Evolutionary conservation across 2,113 vertebrate genomes (phyloP).

Genomic region (Ramphastos sulfuratus): DNA sequence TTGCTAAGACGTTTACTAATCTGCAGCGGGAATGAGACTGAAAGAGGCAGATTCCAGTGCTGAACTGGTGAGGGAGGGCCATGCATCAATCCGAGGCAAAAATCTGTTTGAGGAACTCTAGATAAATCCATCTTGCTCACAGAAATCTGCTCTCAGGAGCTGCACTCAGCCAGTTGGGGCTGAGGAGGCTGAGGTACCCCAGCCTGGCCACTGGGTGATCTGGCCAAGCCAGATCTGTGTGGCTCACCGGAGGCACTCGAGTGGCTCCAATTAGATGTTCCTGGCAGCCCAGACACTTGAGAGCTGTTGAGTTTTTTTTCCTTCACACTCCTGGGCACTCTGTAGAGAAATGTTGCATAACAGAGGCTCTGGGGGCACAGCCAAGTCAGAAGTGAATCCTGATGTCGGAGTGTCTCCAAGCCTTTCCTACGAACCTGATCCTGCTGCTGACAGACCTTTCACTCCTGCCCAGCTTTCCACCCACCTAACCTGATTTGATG

Average conservation of each 20-base stretch:
- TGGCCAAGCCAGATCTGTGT: not conserved
- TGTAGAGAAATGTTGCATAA: not conserved
- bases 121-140: not conserved
- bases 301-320: not conserved
- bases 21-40: not conserved
- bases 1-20: not conserved
- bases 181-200: not conserved
- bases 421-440: not conserved
- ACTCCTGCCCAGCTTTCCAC: not conserved
- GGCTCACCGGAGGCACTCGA: not conserved
- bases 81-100: not conserved
- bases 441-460: not conserved
- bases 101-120: not conserved
- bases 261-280: not conserved
- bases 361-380: not conserved
- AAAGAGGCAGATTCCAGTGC: not conserved
- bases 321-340: not conserved
- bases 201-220: not conserved
- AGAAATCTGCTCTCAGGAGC: not conserved
- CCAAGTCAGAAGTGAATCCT: not conserved
- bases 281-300: constrained; percentile 13
- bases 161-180: not conserved
- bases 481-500: not conserved
- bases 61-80: not conserved
- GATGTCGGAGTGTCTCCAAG: not conserved